Evolutionary conservation across 2,888 invertebrate species (phyloP).

Genomic region (Epinotia demarniana): DNA sequence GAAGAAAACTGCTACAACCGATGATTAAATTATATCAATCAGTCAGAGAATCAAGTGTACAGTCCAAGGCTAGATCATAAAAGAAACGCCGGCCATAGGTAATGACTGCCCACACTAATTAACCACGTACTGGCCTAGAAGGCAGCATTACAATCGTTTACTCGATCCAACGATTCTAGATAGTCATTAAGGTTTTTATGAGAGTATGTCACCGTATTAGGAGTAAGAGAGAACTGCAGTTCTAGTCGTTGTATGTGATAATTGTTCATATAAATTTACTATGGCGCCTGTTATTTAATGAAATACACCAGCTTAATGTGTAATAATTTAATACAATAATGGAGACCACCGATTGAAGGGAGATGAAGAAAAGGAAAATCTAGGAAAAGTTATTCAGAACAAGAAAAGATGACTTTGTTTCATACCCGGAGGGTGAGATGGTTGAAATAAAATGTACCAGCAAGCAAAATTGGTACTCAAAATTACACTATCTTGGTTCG

Average conservation of each 20-base stretch:
- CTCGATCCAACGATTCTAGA: constrained; percentile 54
- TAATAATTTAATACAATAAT: background rate
- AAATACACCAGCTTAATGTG: background rate
- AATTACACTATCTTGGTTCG: background rate
- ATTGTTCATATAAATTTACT: constrained; percentile 47
- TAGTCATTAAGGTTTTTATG: constrained; percentile 62
- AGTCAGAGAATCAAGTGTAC: constrained; percentile 72
- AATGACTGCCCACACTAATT: constrained; percentile 77
- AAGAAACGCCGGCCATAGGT: constrained; percentile 68
- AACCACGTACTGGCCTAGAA: constrained; percentile 71
- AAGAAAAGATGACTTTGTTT: background rate
- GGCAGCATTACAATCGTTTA: constrained; percentile 64
- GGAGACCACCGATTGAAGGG: background rate
- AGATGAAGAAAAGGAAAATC: background rate
- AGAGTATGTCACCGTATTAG: constrained; percentile 69
- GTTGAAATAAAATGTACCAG: background rate
- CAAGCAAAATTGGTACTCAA: background rate
- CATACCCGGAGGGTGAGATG: background rate
- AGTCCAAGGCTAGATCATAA: constrained; percentile 72
- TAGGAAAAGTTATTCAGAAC: background rate
- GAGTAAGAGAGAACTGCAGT: constrained; percentile 53
- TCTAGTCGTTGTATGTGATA: constrained; percentile 53
- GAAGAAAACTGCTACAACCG: constrained; percentile 36
- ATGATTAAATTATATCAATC: constrained; percentile 75
- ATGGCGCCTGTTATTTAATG: constrained; percentile 11